These are phyloP conservation scores for Geotrupes spiniger DNA, from an alignment of 2,888 invertebrate species.

Conservation along the genomic window DNA sequence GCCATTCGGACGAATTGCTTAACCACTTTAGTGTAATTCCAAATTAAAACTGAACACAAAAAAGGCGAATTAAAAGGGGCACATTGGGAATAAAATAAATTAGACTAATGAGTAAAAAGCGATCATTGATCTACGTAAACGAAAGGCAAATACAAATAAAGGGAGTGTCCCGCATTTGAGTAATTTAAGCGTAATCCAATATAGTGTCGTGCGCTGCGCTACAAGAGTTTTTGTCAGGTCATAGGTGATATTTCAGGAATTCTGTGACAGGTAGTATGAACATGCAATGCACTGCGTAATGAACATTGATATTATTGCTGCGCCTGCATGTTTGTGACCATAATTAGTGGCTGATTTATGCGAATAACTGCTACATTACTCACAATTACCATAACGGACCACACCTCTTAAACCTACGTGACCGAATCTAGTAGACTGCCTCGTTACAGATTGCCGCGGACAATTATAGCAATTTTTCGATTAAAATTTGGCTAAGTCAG, in stretches of 20 bases:
- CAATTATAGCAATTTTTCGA: slow-evolving; percentile 2
- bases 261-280: slow-evolving; percentile 9
- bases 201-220: slow-evolving; percentile 5
- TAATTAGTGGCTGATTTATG: slow-evolving; percentile 50
- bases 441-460: not conserved
- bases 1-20: too few relatives aligned
- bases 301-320: slow-evolving; percentile 49
- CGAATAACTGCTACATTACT: slow-evolving; percentile 46
- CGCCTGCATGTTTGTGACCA: slow-evolving; percentile 46
- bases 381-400: slow-evolving; percentile 50
- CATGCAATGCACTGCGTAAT: slow-evolving; percentile 37
- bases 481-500: not conserved
- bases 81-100: slow-evolving; percentile 2
- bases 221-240: slow-evolving; percentile 2
- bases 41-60: slow-evolving; percentile 4
- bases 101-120: slow-evolving; percentile 4
- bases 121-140: not conserved
- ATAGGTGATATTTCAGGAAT: slow-evolving; percentile 8
- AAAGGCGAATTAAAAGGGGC: not conserved
- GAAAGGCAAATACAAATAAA: slow-evolving; percentile 18
- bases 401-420: slow-evolving; percentile 44
- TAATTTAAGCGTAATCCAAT: slow-evolving; percentile 18
- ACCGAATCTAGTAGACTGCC: slow-evolving; percentile 29
- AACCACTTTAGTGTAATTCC: not conserved
- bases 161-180: slow-evolving; percentile 23